Evolutionary conservation across 2,113 vertebrate species (phyloP).

Genomic region (Enhydra lutris): DNA sequence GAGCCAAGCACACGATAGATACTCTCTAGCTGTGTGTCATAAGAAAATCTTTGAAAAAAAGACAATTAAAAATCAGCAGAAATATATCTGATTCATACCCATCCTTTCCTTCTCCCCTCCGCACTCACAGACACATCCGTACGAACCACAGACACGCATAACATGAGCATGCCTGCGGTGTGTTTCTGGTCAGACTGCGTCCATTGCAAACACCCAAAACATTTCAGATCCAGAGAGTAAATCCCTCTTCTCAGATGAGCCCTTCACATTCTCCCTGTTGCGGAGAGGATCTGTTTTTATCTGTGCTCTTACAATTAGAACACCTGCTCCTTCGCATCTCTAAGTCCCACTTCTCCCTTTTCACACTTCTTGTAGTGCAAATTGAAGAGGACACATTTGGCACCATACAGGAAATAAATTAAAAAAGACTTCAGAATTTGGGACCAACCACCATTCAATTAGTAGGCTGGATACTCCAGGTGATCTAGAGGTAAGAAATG

Average conservation of each 20-base stretch:
- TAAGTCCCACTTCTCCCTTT: conserved; percentile 47
- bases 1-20: background rate
- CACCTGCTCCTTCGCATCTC: conserved; percentile 54
- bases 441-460: background rate
- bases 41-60: background rate
- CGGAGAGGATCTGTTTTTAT: conserved; percentile 52
- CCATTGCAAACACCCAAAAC: background rate
- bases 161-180: background rate
- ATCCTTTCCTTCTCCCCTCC: background rate
- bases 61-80: background rate
- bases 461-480: conserved; percentile 40
- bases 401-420: conserved; percentile 59
- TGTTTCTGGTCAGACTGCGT: background rate
- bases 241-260: conserved; percentile 35
- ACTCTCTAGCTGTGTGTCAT: background rate
- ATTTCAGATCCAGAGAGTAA: background rate
- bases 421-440: conserved; percentile 64
- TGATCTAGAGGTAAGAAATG: conserved; percentile 66
- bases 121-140: background rate
- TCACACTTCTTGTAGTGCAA: conserved; percentile 53
- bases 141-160: background rate
- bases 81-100: background rate
- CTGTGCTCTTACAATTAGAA: conserved; percentile 67
- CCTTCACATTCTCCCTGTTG: conserved; percentile 16
- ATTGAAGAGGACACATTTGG: conserved; percentile 54